These are phyloP conservation scores for Hoplias malabaricus DNA, from an alignment of 2,113 vertebrate species.

Conservation along the genomic window DNA sequence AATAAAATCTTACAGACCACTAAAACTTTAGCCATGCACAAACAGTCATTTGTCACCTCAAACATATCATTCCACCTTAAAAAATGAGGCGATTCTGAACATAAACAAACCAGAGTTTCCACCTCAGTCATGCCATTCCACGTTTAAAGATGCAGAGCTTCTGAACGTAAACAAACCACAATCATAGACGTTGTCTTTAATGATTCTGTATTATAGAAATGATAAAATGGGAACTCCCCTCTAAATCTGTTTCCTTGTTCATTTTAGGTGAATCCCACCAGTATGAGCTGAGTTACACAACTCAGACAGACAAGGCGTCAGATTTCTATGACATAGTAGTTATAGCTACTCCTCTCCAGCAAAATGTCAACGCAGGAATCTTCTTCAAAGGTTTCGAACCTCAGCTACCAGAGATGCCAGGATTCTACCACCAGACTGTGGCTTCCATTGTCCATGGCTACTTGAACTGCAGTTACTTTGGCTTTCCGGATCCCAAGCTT, in stretches of 20 bases:
- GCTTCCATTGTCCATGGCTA: slow-evolving; percentile 93
- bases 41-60: too few relatives aligned
- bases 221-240: too few relatives aligned
- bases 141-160: too few relatives aligned
- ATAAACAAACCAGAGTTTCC: too few relatives aligned
- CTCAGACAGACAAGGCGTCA: slow-evolving; percentile 64
- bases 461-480: slow-evolving; percentile 94
- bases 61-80: too few relatives aligned
- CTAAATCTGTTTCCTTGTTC: slow-evolving; percentile 44
- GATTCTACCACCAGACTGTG: slow-evolving; percentile 83
- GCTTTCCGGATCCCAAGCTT: slow-evolving; percentile 90
- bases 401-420: slow-evolving; percentile 67
- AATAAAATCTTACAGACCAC: too few relatives aligned
- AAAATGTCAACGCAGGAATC: slow-evolving; percentile 72
- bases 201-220: too few relatives aligned
- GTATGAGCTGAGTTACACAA: slow-evolving; percentile 83
- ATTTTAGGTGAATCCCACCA: slow-evolving; percentile 77
- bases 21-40: too few relatives aligned
- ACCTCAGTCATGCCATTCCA: too few relatives aligned
- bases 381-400: slow-evolving; percentile 83
- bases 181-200: too few relatives aligned
- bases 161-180: too few relatives aligned
- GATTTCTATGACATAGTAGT: slow-evolving; percentile 90
- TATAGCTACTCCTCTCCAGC: slow-evolving; percentile 84
- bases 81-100: too few relatives aligned